phyloP scores from a whole-genome alignment of 2,888 invertebrate species.

The Hipparchia sbordonii region DNA sequence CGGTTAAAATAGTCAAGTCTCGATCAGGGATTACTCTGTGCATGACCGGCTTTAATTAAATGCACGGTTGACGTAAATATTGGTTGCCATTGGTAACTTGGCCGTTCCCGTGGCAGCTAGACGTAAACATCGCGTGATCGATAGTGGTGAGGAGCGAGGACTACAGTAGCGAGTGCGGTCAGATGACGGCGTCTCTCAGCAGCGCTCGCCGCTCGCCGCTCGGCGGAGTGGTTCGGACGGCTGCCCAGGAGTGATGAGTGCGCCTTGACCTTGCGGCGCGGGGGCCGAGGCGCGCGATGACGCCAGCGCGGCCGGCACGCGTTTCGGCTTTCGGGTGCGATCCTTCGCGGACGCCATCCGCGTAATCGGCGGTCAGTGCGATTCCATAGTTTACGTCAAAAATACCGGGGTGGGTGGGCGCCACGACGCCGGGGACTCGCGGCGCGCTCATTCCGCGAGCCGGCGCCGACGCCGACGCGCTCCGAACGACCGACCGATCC shows the following conservation, averaged over 20 bases:
- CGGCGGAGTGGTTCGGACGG: constrained; percentile 23
- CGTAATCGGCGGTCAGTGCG: constrained; percentile 78
- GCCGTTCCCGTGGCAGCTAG: constrained; percentile 76
- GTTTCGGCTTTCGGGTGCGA: constrained; percentile 81
- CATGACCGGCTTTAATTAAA: constrained; percentile 47
- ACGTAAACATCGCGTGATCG: constrained; percentile 77
- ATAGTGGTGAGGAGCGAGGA: constrained; percentile 50
- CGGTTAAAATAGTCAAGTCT: neutral
- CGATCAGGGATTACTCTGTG: constrained; percentile 23
- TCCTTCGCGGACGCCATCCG: constrained; percentile 80
- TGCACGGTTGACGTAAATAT: constrained; percentile 42
- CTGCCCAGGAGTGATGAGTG: constrained; percentile 53
- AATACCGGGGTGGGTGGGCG: constrained; percentile 75
- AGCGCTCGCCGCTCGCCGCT: constrained; percentile 13
- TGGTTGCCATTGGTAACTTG: constrained; percentile 56
- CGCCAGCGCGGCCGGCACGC: constrained; percentile 76
- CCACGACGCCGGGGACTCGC: constrained; percentile 61
- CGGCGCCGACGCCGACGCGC: constrained; percentile 82
- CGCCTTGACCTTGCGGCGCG: constrained; percentile 80
- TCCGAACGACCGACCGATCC: constrained; percentile 79
- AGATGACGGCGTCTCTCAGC: constrained; percentile 38
- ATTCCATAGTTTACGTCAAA: constrained; percentile 71
- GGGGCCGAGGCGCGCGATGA: constrained; percentile 75
- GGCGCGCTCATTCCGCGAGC: constrained; percentile 75
- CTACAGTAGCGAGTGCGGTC: constrained; percentile 42